Conservation (phyloP, 2,113 vertebrate genomes). For the Odocoileus virginianus region DNA sequence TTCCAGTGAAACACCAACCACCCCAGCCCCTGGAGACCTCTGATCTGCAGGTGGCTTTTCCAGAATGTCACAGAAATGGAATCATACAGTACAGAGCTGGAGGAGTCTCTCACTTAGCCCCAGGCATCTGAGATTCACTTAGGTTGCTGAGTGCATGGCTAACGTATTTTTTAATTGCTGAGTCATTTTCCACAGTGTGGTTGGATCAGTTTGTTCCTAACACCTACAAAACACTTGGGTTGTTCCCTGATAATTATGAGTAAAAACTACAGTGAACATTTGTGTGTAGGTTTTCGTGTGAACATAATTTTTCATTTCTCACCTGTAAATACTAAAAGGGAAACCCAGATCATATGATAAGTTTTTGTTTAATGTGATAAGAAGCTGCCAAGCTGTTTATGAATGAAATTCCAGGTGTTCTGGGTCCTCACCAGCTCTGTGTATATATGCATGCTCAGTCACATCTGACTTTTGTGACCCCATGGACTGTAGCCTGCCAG, state of each 20-base stretch:
- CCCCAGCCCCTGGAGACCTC: background rate
- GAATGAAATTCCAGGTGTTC: background rate
- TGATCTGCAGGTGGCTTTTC: background rate
- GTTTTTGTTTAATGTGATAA: background rate
- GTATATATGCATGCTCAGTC: background rate
- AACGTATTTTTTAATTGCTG: background rate
- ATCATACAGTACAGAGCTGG: rapidly evolving
- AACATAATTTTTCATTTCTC: background rate
- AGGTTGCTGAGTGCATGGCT: rapidly evolving
- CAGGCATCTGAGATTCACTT: background rate
- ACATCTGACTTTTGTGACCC: background rate
- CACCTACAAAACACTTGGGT: background rate
- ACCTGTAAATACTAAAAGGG: background rate
- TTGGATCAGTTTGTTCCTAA: background rate
- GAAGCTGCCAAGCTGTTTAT: background rate
- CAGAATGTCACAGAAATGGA: background rate
- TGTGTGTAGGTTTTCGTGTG: background rate
- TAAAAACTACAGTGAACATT: background rate
- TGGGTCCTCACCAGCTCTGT: background rate
- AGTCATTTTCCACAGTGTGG: background rate
- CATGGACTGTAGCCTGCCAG: background rate
- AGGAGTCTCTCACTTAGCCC: background rate
- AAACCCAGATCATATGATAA: background rate
- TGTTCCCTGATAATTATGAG: background rate
- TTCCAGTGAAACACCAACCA: background rate